Conservation (phyloP, 2,797 vertebrate genomes). For the Leucoraja ocellata region DNA sequence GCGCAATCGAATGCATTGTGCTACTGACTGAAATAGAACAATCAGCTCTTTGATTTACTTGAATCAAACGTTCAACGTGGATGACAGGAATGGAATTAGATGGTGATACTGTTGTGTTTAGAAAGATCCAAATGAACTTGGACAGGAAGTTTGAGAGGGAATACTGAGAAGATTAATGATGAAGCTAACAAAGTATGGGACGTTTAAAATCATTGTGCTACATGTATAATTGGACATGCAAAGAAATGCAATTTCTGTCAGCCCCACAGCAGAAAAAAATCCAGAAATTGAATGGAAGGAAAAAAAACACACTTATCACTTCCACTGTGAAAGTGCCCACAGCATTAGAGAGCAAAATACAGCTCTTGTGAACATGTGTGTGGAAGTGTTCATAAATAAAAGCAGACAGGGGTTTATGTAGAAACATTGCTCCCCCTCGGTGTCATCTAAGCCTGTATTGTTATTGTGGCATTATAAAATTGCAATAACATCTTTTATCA, state of each 20-base stretch:
- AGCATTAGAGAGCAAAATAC: neutral
- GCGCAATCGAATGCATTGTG: neutral
- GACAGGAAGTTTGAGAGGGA: neutral
- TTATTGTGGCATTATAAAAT: neutral
- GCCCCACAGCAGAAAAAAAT: too few relatives aligned
- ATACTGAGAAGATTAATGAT: neutral
- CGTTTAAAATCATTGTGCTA: neutral
- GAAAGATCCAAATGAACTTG: neutral
- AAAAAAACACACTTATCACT: neutral
- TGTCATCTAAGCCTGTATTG: neutral
- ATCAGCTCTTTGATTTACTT: neutral
- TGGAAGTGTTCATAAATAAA: neutral
- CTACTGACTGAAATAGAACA: neutral
- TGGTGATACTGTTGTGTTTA: neutral
- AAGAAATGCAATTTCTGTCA: neutral
- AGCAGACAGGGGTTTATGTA: neutral
- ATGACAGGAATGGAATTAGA: neutral
- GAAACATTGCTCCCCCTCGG: neutral
- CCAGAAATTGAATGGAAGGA: neutral
- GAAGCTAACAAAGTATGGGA: neutral
- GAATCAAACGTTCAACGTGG: neutral
- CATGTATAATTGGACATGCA: neutral
- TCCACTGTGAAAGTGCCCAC: neutral
- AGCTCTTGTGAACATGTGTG: neutral
- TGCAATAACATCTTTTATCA: conserved; percentile 9